Evolutionary conservation across 2,113 vertebrate genomes (phyloP).

Genomic region (Calonectris borealis): DNA sequence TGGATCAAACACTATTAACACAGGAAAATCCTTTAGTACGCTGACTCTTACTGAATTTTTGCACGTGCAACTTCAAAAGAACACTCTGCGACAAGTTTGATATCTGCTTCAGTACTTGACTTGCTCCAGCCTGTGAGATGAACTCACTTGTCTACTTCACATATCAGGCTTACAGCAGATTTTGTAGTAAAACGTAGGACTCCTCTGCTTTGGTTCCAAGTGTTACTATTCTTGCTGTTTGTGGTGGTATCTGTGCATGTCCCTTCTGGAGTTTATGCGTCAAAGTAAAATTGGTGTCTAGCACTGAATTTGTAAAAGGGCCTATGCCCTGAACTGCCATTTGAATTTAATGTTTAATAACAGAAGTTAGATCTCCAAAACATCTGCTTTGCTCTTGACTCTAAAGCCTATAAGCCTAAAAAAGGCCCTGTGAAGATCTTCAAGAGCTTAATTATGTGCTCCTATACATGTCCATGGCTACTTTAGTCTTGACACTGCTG

Average conservation of each 20-base stretch:
- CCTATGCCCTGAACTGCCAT: neutral
- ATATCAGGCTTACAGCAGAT: neutral
- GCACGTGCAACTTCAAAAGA: neutral
- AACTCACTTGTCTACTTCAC: neutral
- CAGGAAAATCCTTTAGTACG: neutral
- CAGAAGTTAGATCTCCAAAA: neutral
- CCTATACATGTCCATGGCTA: neutral
- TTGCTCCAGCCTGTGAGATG: neutral
- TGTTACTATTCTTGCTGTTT: neutral
- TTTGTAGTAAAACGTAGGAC: neutral
- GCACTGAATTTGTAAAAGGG: neutral
- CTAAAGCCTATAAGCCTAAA: neutral
- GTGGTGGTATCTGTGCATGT: neutral
- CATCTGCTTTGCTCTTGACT: neutral
- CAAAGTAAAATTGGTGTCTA: neutral
- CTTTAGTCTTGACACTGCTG: neutral
- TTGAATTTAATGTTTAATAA: neutral
- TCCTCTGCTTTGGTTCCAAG: neutral
- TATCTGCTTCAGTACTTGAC: neutral
- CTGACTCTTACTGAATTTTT: neutral
- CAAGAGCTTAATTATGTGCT: neutral
- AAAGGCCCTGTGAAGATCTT: neutral
- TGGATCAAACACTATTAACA: neutral
- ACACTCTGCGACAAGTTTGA: neutral
- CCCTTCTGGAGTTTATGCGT: neutral